Base-by-base conservation (phyloP, 2,113 vertebrate genomes). In the Typhlomys cinereus region DNA sequence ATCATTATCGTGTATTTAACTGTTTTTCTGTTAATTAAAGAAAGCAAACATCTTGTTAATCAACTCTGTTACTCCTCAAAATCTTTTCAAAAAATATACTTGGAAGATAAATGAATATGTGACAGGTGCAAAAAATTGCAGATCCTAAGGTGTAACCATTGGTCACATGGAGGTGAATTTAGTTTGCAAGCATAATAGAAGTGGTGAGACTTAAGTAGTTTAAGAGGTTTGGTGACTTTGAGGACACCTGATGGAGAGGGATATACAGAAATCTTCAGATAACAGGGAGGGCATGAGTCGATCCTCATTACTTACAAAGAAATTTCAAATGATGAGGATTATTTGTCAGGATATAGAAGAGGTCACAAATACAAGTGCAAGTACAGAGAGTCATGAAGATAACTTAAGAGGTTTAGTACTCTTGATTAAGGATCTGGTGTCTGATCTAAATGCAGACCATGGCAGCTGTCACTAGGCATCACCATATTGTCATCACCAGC, bases 371-470 rank as follows among this genome's bases (percentile, higher is more conserved):
- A 17, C 1, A 41, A 20, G 41, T 48, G 34, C 34, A n/a, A 50
- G 14, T 46, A 29, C 17, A 91, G 70, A 85, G n/a, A 87, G 48
- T 89, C 67, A 52, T n/a, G 76, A 92, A 85, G 71, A 79, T 67
- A 76, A 69, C 70, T 62, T 41, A 59, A 62, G 34, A 91, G 74
- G 20, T 21, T 46, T 15, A 13, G 23, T 83, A 29, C 34, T 76
- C 73, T 46, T 57, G 7, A 57, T 89, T 71, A 88, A 85, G 83
- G 39, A 81, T 23, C 57, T n/a, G 81, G 84, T 74, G 69, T 93
- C 90, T 96, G 93, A 95, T 70, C 92, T 92, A 96, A 92, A 96
- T 89, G 75, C 64, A 84, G 84, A 93, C 9, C 4, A 27, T 13
- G 13, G 23, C 89, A 89, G 66, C 54, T 95, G 75, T 71, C 69